Evolutionary conservation across 2,888 invertebrate genomes (phyloP).

Genomic region (Teinopalpus imperialis): DNA sequence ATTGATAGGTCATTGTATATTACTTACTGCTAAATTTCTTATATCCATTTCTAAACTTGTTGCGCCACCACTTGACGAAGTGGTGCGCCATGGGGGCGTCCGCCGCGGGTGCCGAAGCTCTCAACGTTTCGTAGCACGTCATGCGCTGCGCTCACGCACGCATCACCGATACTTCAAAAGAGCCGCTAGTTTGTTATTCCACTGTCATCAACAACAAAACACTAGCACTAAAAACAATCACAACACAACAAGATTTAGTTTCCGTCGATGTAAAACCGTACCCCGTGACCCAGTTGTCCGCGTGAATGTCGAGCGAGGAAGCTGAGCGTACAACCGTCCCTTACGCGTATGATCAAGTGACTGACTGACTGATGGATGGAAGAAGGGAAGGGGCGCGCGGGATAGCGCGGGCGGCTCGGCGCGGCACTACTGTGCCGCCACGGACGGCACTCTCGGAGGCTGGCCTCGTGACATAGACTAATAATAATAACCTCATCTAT

Average conservation of each 20-base stretch:
- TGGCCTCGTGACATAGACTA: constrained; percentile 33
- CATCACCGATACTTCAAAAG: constrained; percentile 79
- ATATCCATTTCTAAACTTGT: constrained; percentile 88
- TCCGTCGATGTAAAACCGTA: constrained; percentile 51
- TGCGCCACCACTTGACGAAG: constrained; percentile 89
- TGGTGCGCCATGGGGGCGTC: constrained; percentile 87
- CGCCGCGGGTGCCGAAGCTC: constrained; percentile 79
- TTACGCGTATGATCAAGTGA: constrained; percentile 61
- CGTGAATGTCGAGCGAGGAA: constrained; percentile 57
- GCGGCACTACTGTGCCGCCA: constrained; percentile 35
- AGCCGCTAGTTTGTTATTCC: constrained; percentile 65
- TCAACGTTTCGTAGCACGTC: constrained; percentile 82
- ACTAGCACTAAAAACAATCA: constrained; percentile 63
- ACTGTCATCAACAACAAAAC: constrained; percentile 50
- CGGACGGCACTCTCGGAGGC: constrained; percentile 30
- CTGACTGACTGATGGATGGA: constrained; percentile 70
- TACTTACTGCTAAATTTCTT: constrained; percentile 87
- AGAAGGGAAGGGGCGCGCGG: constrained; percentile 43
- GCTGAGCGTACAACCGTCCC: constrained; percentile 53
- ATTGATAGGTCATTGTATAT: constrained; percentile 29
- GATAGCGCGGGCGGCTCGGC: constrained; percentile 43
- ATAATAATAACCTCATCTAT: constrained; percentile 24
- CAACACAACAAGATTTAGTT: constrained; percentile 52
- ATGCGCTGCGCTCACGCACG: constrained; percentile 82
- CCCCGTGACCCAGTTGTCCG: constrained; percentile 75